phyloP scores from a whole-genome alignment of 1,140 invertebrate species.

The Diplogasteroides magnus region DNA sequence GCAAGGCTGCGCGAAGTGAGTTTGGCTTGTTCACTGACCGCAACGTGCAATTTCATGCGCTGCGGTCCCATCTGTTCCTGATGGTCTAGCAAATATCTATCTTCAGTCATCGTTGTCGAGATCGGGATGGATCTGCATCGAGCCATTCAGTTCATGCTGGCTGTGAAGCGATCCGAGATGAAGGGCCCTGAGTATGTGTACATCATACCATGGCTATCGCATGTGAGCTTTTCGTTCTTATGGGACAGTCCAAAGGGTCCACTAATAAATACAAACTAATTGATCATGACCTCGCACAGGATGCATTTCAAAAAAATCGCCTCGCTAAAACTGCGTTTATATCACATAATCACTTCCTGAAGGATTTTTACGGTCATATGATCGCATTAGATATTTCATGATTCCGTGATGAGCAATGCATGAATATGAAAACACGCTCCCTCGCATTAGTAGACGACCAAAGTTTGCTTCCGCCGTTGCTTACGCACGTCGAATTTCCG shows the following conservation, averaged over 20 bases:
- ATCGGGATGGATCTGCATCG: conserved; percentile 54
- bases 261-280: neutral
- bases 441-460: too few relatives aligned
- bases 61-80: too few relatives aligned
- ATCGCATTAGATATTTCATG: too few relatives aligned
- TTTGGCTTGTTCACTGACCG: neutral
- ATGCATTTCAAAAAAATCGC: too few relatives aligned
- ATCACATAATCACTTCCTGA: too few relatives aligned
- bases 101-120: conserved; percentile 46
- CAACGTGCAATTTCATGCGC: neutral
- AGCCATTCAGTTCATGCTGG: conserved; percentile 45
- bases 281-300: too few relatives aligned
- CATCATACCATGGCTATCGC: conserved; percentile 51
- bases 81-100: neutral
- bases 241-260: neutral
- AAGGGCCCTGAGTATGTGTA: conserved; percentile 52
- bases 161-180: conserved; percentile 41
- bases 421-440: too few relatives aligned
- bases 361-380: too few relatives aligned
- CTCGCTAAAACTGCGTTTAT: too few relatives aligned
- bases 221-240: conserved; percentile 34
- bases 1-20: conserved; percentile 45
- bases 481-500: too few relatives aligned
- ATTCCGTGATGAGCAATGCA: too few relatives aligned
- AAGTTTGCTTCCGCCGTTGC: too few relatives aligned